phyloP scores from a whole-genome alignment of 2,113 vertebrate species.

The Pteruthius melanotis region DNA sequence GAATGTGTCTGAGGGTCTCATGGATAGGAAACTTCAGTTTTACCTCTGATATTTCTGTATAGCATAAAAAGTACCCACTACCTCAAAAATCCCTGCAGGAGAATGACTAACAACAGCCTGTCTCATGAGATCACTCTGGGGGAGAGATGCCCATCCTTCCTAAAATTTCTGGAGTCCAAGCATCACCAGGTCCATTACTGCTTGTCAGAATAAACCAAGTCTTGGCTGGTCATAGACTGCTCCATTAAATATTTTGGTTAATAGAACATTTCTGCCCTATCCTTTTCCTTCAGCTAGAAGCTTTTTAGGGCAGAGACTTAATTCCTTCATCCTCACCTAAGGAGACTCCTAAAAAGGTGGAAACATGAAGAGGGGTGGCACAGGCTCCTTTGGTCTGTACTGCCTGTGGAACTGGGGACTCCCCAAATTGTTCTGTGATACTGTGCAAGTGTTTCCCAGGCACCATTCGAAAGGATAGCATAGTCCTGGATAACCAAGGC shows the following conservation, averaged over 20 bases:
- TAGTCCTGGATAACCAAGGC: background rate
- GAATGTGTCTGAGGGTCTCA: background rate
- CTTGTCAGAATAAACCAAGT: background rate
- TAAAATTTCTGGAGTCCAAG: background rate
- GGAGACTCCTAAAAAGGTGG: background rate
- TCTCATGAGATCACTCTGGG: background rate
- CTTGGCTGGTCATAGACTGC: background rate
- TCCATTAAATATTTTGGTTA: background rate
- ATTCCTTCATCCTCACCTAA: background rate
- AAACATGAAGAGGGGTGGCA: background rate
- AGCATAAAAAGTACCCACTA: background rate
- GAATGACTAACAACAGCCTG: background rate
- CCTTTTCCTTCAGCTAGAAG: background rate
- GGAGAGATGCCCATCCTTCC: background rate
- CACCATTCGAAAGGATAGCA: background rate
- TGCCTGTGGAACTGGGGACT: background rate
- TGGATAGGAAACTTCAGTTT: background rate
- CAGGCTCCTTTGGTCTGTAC: background rate
- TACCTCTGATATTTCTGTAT: background rate
- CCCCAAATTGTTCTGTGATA: background rate
- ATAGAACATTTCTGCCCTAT: background rate
- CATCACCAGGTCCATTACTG: background rate
- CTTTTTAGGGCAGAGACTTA: background rate
- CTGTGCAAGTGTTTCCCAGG: background rate
- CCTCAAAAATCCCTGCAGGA: background rate